A percentile compares a stretch with the other conserved stretches of the same genome.
Conservation (phyloP, 2,113 vertebrate species). For the Propithecus coquereli region DNA sequence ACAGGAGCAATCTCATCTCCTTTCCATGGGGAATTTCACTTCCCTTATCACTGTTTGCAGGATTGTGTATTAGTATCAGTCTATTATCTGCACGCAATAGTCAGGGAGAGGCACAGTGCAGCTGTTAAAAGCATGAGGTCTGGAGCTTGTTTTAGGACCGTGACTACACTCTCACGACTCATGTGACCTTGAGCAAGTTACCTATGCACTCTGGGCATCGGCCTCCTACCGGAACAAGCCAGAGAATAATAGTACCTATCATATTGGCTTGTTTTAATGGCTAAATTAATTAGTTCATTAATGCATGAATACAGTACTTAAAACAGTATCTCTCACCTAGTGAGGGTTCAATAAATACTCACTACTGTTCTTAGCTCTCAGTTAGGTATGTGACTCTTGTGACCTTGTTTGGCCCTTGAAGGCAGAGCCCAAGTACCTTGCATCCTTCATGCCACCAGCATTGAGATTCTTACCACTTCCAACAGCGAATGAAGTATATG, state of each 20-base stretch:
- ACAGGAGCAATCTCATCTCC: background rate
- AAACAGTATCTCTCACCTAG: background rate
- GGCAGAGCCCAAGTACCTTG: no score
- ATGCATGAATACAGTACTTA: background rate
- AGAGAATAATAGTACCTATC: background rate
- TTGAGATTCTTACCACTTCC: background rate
- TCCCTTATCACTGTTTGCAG: background rate
- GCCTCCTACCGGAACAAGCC: background rate
- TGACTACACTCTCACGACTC: background rate
- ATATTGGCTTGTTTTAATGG: background rate
- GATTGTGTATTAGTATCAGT: no score
- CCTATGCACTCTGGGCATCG: background rate
- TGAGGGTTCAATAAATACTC: background rate
- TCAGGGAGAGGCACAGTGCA: background rate
- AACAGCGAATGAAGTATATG: fast-evolving
- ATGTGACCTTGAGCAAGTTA: background rate
- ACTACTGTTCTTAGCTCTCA: background rate
- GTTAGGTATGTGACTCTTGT: no score
- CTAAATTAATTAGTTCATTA: background rate
- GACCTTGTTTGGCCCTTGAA: background rate
- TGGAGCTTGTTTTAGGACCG: background rate
- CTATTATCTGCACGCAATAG: background rate
- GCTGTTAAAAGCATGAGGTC: background rate
- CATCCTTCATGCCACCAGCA: no score
- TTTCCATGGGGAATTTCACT: background rate